Evolutionary conservation across 2,113 vertebrate genomes (phyloP).

Genomic region (Sigmodon hispidus): DNA sequence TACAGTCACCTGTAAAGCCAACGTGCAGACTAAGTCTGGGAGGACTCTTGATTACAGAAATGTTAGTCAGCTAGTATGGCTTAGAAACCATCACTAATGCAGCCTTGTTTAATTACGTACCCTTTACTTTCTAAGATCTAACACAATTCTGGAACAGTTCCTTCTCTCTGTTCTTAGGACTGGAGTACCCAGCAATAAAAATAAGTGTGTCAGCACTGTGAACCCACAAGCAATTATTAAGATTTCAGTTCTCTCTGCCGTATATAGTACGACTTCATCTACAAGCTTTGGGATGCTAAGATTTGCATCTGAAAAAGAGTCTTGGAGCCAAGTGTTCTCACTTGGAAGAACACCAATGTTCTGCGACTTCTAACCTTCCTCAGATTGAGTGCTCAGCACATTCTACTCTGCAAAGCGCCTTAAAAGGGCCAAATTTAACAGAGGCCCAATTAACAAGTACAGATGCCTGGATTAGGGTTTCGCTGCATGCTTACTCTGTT

Average conservation of each 20-base stretch:
- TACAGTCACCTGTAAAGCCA: conserved; percentile 65
- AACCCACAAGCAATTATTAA: conserved; percentile 53
- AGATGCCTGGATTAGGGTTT: not conserved
- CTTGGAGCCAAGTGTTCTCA: conserved; percentile 35
- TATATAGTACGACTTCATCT: conserved; percentile 12
- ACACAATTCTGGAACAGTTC: conserved; percentile 55
- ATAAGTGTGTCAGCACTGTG: not conserved
- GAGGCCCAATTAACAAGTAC: not conserved
- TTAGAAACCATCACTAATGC: conserved; percentile 35
- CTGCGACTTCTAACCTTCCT: conserved; percentile 57
- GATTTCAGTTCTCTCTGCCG: conserved; percentile 28
- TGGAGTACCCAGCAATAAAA: conserved; percentile 63
- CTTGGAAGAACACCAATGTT: conserved; percentile 67
- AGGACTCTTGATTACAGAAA: conserved; percentile 58
- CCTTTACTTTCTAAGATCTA: conserved; percentile 58
- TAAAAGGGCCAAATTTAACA: conserved; percentile 1
- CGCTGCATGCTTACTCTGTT: rapidly evolving
- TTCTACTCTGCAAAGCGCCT: conserved; percentile 6
- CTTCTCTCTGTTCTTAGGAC: conserved; percentile 42
- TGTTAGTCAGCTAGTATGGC: not conserved
- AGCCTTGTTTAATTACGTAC: conserved; percentile 35
- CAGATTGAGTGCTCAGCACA: not conserved
- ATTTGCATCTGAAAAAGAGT: conserved; percentile 61
- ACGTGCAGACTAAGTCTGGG: conserved; percentile 15
- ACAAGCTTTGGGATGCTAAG: not conserved